A percentile compares a stretch with the other conserved stretches of the same genome.
These are phyloP conservation scores for Polylopha cassiicola DNA, from an alignment of 2,888 invertebrate genomes.

Conservation along the genomic window DNA sequence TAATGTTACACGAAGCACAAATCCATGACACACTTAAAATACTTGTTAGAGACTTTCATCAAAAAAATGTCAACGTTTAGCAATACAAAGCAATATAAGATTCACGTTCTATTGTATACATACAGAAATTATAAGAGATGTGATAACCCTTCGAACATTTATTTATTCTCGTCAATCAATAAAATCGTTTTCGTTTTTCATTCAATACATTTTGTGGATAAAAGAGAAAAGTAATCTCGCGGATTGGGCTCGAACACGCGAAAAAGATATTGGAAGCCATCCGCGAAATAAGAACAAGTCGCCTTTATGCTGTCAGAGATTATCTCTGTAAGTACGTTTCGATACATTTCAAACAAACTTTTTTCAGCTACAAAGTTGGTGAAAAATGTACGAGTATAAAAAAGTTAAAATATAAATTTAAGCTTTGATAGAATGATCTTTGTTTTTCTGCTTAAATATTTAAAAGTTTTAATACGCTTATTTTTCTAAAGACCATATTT, in stretches of 20 bases:
- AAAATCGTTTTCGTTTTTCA: slow-evolving; percentile 51
- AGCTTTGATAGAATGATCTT: too few relatives aligned
- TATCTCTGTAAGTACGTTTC: slow-evolving; percentile 37
- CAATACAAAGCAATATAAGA: too few relatives aligned
- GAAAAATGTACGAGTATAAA: slow-evolving; percentile 16
- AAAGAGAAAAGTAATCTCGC: slow-evolving; percentile 53
- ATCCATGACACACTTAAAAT: too few relatives aligned
- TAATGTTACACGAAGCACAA: too few relatives aligned
- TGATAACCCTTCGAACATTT: slow-evolving; percentile 38
- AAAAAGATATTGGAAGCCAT: slow-evolving; percentile 58
- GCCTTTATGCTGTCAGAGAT: slow-evolving; percentile 47
- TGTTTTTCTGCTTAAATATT: too few relatives aligned
- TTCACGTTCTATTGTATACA: too few relatives aligned
- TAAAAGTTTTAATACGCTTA: too few relatives aligned
- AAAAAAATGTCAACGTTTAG: too few relatives aligned
- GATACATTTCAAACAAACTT: slow-evolving; percentile 32
- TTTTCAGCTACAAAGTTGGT: slow-evolving; percentile 18
- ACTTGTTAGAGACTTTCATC: too few relatives aligned
- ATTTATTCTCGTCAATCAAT: slow-evolving; percentile 50
- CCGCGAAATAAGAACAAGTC: slow-evolving; percentile 48
- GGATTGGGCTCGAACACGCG: slow-evolving; percentile 58
- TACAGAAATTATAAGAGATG: too few relatives aligned
- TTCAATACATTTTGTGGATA: slow-evolving; percentile 48
- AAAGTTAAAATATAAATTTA: slow-evolving; percentile 9
- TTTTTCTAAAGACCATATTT: too few relatives aligned